These are phyloP conservation scores for Eriosoma lanigerum DNA, from an alignment of 1,140 invertebrate species.

Conservation along the genomic window DNA sequence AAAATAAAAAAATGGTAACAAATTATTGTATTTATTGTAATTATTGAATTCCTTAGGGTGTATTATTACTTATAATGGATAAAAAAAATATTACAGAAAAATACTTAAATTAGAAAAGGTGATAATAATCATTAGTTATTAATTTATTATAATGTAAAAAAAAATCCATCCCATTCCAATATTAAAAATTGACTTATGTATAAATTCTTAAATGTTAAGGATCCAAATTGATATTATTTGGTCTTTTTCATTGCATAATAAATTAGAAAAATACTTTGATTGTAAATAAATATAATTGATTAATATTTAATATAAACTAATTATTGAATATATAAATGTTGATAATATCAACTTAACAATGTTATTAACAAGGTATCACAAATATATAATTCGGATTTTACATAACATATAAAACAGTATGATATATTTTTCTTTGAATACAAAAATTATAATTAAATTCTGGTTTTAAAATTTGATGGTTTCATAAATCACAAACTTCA, in stretches of 20 bases:
- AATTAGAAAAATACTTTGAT: slow-evolving; percentile 32
- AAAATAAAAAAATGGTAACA: slow-evolving; percentile 3
- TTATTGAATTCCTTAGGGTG: not conserved
- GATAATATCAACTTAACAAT: slow-evolving; percentile 34
- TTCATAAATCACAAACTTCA: slow-evolving; percentile 21
- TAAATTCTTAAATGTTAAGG: slow-evolving; percentile 34
- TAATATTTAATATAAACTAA: slow-evolving; percentile 38
- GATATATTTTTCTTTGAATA: slow-evolving; percentile 31
- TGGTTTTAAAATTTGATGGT: slow-evolving; percentile 13
- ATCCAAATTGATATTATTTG: not conserved
- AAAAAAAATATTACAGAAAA: not conserved
- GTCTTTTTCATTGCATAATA: slow-evolving; percentile 9
- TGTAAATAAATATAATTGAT: slow-evolving; percentile 29
- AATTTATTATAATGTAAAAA: slow-evolving; percentile 7
- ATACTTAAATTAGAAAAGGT: not conserved
- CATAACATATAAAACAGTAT: slow-evolving; percentile 21
- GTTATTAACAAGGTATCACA: slow-evolving; percentile 41
- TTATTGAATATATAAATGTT: slow-evolving; percentile 21
- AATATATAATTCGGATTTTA: slow-evolving; percentile 49
- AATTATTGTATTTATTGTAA: slow-evolving; percentile 5
- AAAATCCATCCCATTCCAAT: slow-evolving; percentile 31
- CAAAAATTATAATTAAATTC: slow-evolving; percentile 35
- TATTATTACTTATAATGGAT: not conserved
- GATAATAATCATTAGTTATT: slow-evolving; percentile 9
- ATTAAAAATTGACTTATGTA: slow-evolving; percentile 44